Base-by-base conservation (phyloP, 2,888 invertebrate species). In the Lathronympha strigana region DNA sequence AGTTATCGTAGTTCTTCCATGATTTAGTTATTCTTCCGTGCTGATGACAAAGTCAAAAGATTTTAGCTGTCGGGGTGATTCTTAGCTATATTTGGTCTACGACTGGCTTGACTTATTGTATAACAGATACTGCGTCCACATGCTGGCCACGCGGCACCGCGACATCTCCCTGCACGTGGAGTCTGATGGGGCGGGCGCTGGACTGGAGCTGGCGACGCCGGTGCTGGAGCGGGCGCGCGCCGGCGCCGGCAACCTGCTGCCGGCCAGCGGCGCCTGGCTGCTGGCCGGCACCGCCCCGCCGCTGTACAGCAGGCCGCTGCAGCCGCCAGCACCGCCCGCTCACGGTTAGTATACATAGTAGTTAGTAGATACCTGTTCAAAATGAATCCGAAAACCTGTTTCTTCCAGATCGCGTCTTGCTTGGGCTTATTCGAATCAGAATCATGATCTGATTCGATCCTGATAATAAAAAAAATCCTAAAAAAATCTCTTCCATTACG, bases 191-290 rank as follows among this genome's bases (percentile, higher is more conserved):
- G 67, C 60, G n/a, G 85, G 83, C 25, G 88, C 91, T 13, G 94
- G 93, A 25, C 90, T 96, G 69, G 95, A 96, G 81, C 90, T 96
- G 73, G 94, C 94, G 61, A 97, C 97, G 43, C 97, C 97, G 0
- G 95, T 97, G 92, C 79, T 90, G 72, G 84, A 86, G 79, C 85
- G 89, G 90, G 76, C 73, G 82, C 75, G 69, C 86, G 77, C 74
- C 33, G 55, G 62, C 58, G 69, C 72, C 58, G 81, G 86, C 17
- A 82, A 88, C 21, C 81, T 94, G 43, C 86, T 95, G 83, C 94
- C 94, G 4, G 81, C 94, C 31, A 95, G 95, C 57, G 93, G 94
- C 70, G 95, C 95, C 13, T 96, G 96, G 96, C 88, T 96, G 55
- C 81, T 96, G 70, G 94, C 95, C 0, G 94, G 93, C 64, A 93